Evolutionary conservation across 2,888 invertebrate species (phyloP).

Genomic region (Oxycera nigricornis): DNA sequence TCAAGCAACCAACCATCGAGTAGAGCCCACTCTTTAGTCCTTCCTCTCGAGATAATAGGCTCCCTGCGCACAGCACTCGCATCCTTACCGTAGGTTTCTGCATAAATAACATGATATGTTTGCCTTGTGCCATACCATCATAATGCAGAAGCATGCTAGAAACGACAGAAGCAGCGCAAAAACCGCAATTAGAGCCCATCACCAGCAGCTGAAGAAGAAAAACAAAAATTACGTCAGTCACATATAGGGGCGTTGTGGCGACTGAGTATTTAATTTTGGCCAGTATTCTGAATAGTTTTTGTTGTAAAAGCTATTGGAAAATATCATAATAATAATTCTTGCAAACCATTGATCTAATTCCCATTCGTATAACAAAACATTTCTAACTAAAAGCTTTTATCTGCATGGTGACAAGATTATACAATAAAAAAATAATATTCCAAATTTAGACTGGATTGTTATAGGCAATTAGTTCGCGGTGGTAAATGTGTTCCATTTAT

Average conservation of each 20-base stretch:
- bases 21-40: not conserved
- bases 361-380: too few species aligned
- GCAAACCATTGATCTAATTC: too few species aligned
- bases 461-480: too few species aligned
- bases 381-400: too few species aligned
- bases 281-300: not conserved
- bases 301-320: not conserved
- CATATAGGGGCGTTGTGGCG: not conserved
- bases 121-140: not conserved
- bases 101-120: conserved; percentile 10
- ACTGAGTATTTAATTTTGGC: not conserved
- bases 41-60: conserved; percentile 19
- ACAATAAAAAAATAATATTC: too few species aligned
- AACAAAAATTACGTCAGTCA: not conserved
- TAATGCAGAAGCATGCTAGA: not conserved
- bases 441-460: too few species aligned
- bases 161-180: not conserved
- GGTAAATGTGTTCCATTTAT: too few species aligned
- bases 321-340: not conserved
- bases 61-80: not conserved
- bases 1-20: not conserved
- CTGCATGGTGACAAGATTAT: too few species aligned
- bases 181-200: not conserved
- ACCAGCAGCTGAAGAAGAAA: not conserved
- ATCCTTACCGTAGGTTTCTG: conserved; percentile 6